phyloP scores from a whole-genome alignment of 1,140 invertebrate species.

The Conus betulinus region DNA sequence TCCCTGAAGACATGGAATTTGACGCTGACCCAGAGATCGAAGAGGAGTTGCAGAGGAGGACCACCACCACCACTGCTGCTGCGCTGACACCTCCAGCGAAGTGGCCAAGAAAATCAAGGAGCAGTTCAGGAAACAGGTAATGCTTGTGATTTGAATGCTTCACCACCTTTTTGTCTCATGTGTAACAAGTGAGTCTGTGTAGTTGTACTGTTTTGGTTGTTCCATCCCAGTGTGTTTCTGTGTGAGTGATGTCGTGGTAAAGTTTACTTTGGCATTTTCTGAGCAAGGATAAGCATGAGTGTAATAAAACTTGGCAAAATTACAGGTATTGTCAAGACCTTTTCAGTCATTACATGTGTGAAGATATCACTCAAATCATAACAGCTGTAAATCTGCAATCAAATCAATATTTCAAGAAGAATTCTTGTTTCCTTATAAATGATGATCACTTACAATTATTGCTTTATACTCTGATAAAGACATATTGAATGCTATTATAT shows the following conservation, averaged over 20 bases:
- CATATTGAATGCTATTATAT: too few species aligned
- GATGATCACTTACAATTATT: too few species aligned
- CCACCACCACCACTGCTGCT: constrained; percentile 77
- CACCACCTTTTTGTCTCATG: background rate
- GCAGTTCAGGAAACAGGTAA: constrained; percentile 85
- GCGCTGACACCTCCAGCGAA: constrained; percentile 77
- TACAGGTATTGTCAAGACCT: too few species aligned
- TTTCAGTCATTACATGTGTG: too few species aligned
- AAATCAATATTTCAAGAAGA: too few species aligned
- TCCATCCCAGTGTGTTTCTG: too few species aligned
- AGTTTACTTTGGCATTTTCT: constrained; percentile 79
- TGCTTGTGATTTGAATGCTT: background rate
- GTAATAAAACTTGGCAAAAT: too few species aligned
- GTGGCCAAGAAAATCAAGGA: constrained; percentile 85
- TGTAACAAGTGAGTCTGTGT: background rate
- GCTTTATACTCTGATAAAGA: too few species aligned
- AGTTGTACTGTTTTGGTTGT: background rate
- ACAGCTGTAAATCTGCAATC: too few species aligned
- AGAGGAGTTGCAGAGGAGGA: constrained; percentile 61
- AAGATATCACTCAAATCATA: too few species aligned
- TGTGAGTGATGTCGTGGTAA: constrained; percentile 84
- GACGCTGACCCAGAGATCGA: constrained; percentile 41
- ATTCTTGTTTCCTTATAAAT: too few species aligned
- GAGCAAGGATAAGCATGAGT: too few species aligned
- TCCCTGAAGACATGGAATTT: constrained; percentile 55